Conservation (phyloP, 2,113 vertebrate genomes). For the Caranx melampygus region DNA sequence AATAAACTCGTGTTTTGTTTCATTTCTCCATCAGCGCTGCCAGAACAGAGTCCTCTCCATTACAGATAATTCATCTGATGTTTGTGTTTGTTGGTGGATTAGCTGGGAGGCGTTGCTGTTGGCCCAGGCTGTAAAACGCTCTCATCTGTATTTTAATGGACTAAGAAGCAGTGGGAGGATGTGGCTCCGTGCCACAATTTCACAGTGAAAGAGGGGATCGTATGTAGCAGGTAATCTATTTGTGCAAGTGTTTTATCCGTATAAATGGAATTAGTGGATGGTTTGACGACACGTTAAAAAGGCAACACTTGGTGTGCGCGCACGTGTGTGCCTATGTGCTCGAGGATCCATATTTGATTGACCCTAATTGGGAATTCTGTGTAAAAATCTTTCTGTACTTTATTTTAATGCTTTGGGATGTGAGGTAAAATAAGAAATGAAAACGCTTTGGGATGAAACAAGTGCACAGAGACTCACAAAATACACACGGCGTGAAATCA, state of each 20-base stretch:
- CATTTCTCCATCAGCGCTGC: constrained; percentile 78
- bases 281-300: constrained; percentile 78
- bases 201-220: constrained; percentile 82
- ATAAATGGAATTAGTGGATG: constrained; percentile 84
- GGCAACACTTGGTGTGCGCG: constrained; percentile 51
- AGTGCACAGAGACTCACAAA: constrained; percentile 31
- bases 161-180: constrained; percentile 82
- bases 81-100: constrained; percentile 83
- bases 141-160: constrained; percentile 87
- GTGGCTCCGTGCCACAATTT: constrained; percentile 82
- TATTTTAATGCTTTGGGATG: constrained; percentile 52
- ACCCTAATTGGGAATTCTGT: constrained; percentile 71
- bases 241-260: constrained; percentile 82
- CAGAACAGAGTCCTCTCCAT: constrained; percentile 83
- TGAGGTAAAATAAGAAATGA: constrained; percentile 35
- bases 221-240: constrained; percentile 85
- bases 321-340: constrained; percentile 42
- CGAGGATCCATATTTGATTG: constrained; percentile 64
- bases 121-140: constrained; percentile 80
- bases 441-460: constrained; percentile 46
- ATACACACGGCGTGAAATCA: constrained; percentile 46
- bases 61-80: constrained; percentile 85
- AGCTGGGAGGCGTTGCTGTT: constrained; percentile 82
- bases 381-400: constrained; percentile 59
- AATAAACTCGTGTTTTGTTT: constrained; percentile 84